Base-by-base conservation (phyloP, 2,113 vertebrate genomes). In the Crotophaga sulcirostris region DNA sequence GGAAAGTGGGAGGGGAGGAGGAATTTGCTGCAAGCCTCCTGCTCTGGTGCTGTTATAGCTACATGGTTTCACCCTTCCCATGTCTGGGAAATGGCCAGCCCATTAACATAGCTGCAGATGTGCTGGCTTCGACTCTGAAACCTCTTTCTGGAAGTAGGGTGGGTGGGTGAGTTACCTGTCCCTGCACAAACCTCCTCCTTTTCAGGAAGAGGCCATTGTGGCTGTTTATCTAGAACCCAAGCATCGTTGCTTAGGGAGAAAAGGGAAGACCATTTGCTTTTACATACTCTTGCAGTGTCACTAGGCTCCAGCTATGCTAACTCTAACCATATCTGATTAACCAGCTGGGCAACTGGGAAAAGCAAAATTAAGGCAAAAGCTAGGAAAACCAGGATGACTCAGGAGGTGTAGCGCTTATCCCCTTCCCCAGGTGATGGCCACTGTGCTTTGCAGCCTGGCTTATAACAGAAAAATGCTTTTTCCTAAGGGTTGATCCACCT, bases 241-340 rank as follows among this genome's bases (percentile, higher is more conserved):
- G 36, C 24, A 56, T 34, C 0, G 0, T 44, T 82, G 19, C 13
- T 1, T 66, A 23, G 31, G 45, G 62, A 64, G 24, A 28, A 79
- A 60, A 82, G 34, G 29, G 18, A 81, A 87, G 18, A 40, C 15
- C 9, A 31, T 38, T 52, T 67, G 47, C 56, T 52, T 77, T 68
- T 29, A 81, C 20, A 31, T 73, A 42, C 13, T 51, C 18, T 47
- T 62, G 28, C 55, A 42, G 64, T 82, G 54, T 49, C n/a, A 52
- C 40, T 29, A 69, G 40, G 16, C 16, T 62, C 19, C 33, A 58
- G 23, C 34, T 85, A 1, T 31, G 58, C 5, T 7, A 60, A 34
- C 51, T 64, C 56, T 49, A 21, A 72, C 45, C 29, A 18, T 25
- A 42, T 56, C 42, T 90, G 51, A 55, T 58, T n/a, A 66, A 77